These are phyloP conservation scores for Mactra quadrangularis DNA, from an alignment of 1,140 invertebrate genomes.

Conservation along the genomic window DNA sequence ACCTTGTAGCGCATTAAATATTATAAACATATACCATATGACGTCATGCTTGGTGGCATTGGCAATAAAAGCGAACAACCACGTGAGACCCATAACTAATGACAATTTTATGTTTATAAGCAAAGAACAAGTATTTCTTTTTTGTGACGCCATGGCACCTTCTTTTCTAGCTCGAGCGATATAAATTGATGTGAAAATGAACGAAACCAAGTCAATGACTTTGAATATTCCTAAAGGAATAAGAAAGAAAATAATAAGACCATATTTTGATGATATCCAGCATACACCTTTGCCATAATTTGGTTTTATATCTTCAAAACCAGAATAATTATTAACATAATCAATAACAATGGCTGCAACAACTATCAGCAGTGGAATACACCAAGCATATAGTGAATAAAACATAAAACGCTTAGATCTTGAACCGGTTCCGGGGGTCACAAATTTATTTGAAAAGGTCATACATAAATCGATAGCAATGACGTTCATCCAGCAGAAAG, in stretches of 20 bases:
- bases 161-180: constrained; percentile 80
- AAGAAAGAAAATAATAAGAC: constrained; percentile 78
- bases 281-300: constrained; percentile 76
- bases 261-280: constrained; percentile 81
- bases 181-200: constrained; percentile 81
- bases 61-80: constrained; percentile 78
- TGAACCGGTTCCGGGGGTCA: constrained; percentile 57
- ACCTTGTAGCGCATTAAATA: constrained; percentile 72
- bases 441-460: constrained; percentile 85
- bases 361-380: constrained; percentile 84
- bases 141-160: constrained; percentile 43
- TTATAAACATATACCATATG: constrained; percentile 68
- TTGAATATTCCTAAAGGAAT: constrained; percentile 78
- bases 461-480: constrained; percentile 86
- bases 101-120: constrained; percentile 85
- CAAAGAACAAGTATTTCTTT: constrained; percentile 70
- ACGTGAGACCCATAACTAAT: constrained; percentile 80
- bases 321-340: constrained; percentile 58
- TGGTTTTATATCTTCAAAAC: constrained; percentile 44
- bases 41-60: constrained; percentile 51
- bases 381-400: constrained; percentile 85
- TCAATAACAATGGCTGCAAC: constrained; percentile 83
- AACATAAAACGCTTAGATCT: constrained; percentile 81
- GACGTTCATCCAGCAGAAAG: constrained; percentile 86
- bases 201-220: constrained; percentile 76